Base-by-base conservation (phyloP, 2,888 invertebrate genomes). In the Lasiommata megera region DNA sequence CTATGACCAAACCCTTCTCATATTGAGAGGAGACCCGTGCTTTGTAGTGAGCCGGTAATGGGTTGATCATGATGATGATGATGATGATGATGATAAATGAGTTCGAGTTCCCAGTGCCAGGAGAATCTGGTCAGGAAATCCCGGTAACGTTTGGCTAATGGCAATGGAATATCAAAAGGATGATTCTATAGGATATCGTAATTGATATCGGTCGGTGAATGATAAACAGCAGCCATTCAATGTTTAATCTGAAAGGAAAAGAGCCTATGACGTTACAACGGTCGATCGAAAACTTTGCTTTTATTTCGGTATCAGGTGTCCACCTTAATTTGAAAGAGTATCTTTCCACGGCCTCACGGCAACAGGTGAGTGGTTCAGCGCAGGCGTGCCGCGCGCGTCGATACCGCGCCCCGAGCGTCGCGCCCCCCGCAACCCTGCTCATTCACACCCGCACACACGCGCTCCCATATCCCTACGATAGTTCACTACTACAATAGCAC, bases 271-370 rank as follows among this genome's bases (percentile, higher is more conserved):
- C 38, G 58, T 52, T 55, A 56, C 18, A 34, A 38, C 48, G 56
- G 57, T 28, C 41, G 40, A 60, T 64, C 53, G 55, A 61, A 61
- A 63, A 61, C 61, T 65, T 60, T 60, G 58, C 60, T 65, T 62
- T 85, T 81, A 85, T 84, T 82, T 82, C 74, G 73, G 82, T 86
- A 82, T 86, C 87, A 88, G 83, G 82, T 88, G 84, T 84, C 83
- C 73, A 77, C 77, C 79, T 83, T 85, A 85, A 88, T 88, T 85
- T 84, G 77, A 84, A 86, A 83, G 82, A 83, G 88, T 88, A 88
- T 82, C 77, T 88, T 88, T 88, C 88, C 88, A 86, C 76, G 85
- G 82, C 79, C 82, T 87, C 74, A 77, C 83, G 82, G 88, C 89
- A 90, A 90, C 89, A 90, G 88, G 89, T 90, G 86, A 78, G 72